Base-by-base conservation (phyloP, 2,888 invertebrate species). In the Thera obeliscata region DNA sequence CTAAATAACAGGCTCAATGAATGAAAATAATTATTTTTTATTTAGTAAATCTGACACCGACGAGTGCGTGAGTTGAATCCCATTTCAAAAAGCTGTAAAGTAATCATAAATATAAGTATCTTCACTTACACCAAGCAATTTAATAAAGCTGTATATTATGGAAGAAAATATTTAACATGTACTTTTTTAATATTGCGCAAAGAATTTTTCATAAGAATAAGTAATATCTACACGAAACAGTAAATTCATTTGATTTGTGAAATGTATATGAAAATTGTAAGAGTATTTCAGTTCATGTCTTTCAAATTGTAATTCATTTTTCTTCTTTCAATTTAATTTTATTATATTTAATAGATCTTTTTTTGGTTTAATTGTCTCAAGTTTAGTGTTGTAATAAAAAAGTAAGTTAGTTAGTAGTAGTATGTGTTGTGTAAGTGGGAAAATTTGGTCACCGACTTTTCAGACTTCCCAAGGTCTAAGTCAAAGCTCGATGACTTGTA, bases 131-230 rank as follows among this genome's bases (percentile, higher is more conserved):
- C 35, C 46, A 48, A 38, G 46, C 48, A 33, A 58, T 58, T 59
- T 57, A 58, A 52, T 57, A 57, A 56, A 58, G 36, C 5, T 56
- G 43, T 64, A 64, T 54, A 54, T 48, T 59, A 58, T 59, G 48
- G 60, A 38, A 49, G 52, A 61, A 61, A 57, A 54, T 57, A 58
- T 61, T 38, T 38, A 69, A 74, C 60, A 61, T 60, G 56, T 65
- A 56, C 60, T 50, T n/a, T 12, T 49, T 41, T 59, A 56, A 33
- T 65, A 76, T 77, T 56, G 50, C 50, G 43, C 49, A 56, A 12
- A 56, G 33, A 60, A 41, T 56, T 65, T 60, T 61, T 65, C 50
- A 61, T 61, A 56, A 57, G 56, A 66, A 61, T 59, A 41, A 56
- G 50, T 60, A 59, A 61, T 50, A 56, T 54, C 48, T 61, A 48